Conservation (phyloP, 2,888 invertebrate genomes). For the Pecten maximus region DNA sequence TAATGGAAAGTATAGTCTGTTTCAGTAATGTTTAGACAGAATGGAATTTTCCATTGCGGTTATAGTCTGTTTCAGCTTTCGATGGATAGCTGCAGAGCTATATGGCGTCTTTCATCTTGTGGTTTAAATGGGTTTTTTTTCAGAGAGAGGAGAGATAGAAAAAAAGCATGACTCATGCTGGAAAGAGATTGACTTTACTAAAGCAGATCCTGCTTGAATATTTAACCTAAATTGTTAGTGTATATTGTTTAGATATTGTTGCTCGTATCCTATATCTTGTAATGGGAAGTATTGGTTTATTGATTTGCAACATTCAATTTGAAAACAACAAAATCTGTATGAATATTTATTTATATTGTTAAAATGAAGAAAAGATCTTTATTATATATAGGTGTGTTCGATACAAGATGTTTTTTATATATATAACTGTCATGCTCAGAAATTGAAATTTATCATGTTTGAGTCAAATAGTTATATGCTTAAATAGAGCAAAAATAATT, state of each 20-base stretch:
- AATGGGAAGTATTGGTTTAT: not conserved
- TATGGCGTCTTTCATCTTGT: not conserved
- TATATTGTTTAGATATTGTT: not conserved
- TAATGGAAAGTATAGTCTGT: not conserved
- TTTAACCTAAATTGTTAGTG: not conserved
- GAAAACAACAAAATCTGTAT: not conserved
- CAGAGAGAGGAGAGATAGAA: not conserved
- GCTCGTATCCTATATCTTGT: not conserved
- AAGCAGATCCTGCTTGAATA: not conserved
- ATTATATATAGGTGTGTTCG: no score
- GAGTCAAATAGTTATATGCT: no score
- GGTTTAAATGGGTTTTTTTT: not conserved
- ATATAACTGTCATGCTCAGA: no score
- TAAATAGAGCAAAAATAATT: no score
- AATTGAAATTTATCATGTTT: no score
- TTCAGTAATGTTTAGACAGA: slow-evolving; percentile 17
- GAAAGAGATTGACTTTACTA: not conserved
- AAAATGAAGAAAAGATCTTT: no score
- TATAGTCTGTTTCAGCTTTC: slow-evolving; percentile 23
- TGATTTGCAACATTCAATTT: not conserved
- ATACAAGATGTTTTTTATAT: no score
- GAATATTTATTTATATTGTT: no score
- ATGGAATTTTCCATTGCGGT: slow-evolving; percentile 16
- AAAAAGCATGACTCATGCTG: not conserved
- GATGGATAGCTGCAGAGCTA: not conserved